Evolutionary conservation across 2,113 vertebrate genomes (phyloP).

Genomic region (Burhinus oedicnemus): DNA sequence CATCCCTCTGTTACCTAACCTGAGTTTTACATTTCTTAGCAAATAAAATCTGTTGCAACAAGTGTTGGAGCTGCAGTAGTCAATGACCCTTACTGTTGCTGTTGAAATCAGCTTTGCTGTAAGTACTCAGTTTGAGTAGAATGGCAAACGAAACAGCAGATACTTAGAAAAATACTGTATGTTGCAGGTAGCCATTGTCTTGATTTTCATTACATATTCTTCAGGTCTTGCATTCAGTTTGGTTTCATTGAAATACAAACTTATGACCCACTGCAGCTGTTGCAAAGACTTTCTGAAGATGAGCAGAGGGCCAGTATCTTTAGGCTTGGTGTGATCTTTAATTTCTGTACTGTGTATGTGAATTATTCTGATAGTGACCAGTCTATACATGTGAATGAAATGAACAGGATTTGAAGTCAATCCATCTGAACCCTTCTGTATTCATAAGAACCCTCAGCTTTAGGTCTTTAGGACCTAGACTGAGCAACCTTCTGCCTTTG

Average conservation of each 20-base stretch:
- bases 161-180: neutral
- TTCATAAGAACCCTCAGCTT: neutral
- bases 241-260: neutral
- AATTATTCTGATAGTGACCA: neutral
- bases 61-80: neutral
- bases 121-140: neutral
- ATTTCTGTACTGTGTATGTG: neutral
- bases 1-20: neutral
- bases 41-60: neutral
- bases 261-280: rapidly evolving
- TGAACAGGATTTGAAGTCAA: neutral
- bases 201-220: neutral
- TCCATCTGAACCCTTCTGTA: neutral
- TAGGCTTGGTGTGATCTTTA: neutral
- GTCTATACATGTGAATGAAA: neutral
- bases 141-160: neutral
- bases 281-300: neutral
- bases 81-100: neutral
- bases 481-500: neutral
- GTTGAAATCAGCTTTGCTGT: neutral
- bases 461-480: neutral
- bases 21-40: neutral
- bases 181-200: neutral
- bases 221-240: neutral
- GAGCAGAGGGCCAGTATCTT: neutral